Evolutionary conservation across 2,888 invertebrate species (phyloP).

Genomic region (Heliconius charithonia): DNA sequence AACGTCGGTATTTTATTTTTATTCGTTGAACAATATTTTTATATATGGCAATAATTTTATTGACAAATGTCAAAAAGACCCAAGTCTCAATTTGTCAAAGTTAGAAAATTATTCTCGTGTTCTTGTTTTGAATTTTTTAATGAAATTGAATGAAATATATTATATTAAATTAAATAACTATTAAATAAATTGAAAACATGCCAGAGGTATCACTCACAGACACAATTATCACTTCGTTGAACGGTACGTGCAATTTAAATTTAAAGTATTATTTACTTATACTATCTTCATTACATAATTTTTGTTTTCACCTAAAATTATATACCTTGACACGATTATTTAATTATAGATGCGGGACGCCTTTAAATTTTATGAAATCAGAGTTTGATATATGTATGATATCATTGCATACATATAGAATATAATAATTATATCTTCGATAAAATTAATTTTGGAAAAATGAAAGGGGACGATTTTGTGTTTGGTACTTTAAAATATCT

Average conservation of each 20-base stretch:
- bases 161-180: background rate
- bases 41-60: background rate
- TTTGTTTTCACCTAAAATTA: constrained; percentile 62
- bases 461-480: constrained; percentile 51
- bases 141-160: constrained; percentile 23
- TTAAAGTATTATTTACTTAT: constrained; percentile 46
- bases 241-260: constrained; percentile 59
- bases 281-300: constrained; percentile 71
- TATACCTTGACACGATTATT: constrained; percentile 70
- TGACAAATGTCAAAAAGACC: background rate
- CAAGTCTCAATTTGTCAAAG: constrained; percentile 5
- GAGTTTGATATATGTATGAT: constrained; percentile 52
- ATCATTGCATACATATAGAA: constrained; percentile 49
- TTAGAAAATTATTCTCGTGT: constrained; percentile 27
- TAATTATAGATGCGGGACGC: constrained; percentile 75
- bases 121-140: constrained; percentile 26
- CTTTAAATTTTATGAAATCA: constrained; percentile 59
- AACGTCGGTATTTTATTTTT: background rate
- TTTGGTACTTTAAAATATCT: constrained; percentile 50
- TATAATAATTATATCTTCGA: background rate
- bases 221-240: constrained; percentile 70
- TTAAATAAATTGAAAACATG: constrained; percentile 54
- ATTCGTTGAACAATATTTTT: background rate
- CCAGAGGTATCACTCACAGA: constrained; percentile 72
- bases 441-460: constrained; percentile 38